phyloP scores from a whole-genome alignment of 2,797 vertebrate genomes.

The Eurystomus glaucurus region DNA sequence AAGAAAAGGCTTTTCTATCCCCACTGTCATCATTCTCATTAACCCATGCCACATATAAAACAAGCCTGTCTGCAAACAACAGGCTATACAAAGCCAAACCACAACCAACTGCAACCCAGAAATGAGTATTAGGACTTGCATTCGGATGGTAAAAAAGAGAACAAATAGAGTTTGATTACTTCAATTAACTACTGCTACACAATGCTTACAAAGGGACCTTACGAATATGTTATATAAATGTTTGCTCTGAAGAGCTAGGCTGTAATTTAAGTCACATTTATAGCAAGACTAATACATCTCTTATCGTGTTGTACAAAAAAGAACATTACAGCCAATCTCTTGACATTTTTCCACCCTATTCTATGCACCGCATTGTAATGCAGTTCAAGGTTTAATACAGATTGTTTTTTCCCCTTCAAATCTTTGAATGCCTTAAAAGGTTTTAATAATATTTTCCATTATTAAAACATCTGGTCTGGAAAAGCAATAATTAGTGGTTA shows the following conservation, averaged over 20 bases:
- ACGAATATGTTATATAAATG: conserved; percentile 21
- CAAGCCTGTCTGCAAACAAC: conserved; percentile 43
- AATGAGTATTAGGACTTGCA: background rate
- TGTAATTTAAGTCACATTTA: conserved; percentile 42
- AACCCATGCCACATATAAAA: background rate
- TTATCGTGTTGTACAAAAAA: background rate
- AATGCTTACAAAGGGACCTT: conserved; percentile 14
- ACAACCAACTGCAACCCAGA: conserved; percentile 42
- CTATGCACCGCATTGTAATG: background rate
- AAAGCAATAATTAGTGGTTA: conserved; percentile 69
- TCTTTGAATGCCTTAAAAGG: conserved; percentile 37
- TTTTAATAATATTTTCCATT: conserved; percentile 72
- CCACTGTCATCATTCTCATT: conserved; percentile 6
- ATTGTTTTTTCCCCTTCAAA: conserved; percentile 31
- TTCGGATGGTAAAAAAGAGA: background rate
- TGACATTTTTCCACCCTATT: background rate
- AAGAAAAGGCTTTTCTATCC: conserved; percentile 20
- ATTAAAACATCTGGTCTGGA: conserved; percentile 73
- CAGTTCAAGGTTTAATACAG: conserved; percentile 24
- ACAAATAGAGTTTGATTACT: conserved; percentile 61
- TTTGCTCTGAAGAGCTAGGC: background rate
- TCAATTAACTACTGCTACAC: conserved; percentile 33
- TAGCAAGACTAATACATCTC: conserved; percentile 2
- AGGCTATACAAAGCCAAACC: conserved; percentile 47
- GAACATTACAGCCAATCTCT: background rate